Conservation (phyloP, 2,888 invertebrate species). For the Saturnia pavonia region DNA sequence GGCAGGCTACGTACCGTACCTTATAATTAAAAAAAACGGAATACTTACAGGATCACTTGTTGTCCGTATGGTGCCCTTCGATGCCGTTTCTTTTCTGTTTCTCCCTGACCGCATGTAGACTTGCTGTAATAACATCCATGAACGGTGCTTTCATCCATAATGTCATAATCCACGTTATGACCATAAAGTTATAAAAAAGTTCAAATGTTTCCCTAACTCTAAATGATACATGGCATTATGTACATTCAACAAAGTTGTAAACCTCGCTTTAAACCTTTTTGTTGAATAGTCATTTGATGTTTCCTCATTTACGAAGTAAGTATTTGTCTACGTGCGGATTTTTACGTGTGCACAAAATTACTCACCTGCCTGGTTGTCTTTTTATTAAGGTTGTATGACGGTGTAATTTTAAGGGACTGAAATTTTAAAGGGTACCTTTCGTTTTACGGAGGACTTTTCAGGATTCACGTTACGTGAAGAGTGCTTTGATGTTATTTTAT, state of each 20-base stretch:
- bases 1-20: background rate
- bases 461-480: constrained; percentile 15
- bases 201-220: background rate
- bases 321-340: constrained; percentile 6
- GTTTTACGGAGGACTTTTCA: constrained; percentile 18
- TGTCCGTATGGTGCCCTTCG: too few relatives aligned
- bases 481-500: constrained; percentile 16
- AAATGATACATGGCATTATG: background rate
- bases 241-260: background rate
- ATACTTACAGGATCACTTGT: too few relatives aligned
- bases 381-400: constrained; percentile 19
- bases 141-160: too few relatives aligned
- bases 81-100: too few relatives aligned
- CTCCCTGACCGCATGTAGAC: too few relatives aligned
- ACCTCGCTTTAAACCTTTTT: constrained; percentile 17
- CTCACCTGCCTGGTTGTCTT: constrained; percentile 21
- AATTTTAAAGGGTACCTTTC: constrained; percentile 20
- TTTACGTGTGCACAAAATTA: constrained; percentile 13
- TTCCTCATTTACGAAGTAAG: background rate
- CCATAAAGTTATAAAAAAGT: too few relatives aligned
- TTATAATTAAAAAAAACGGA: too few relatives aligned
- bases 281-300: constrained; percentile 12
- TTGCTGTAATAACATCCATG: too few relatives aligned
- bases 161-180: too few relatives aligned
- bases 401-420: constrained; percentile 20